Conservation (phyloP, 2,888 invertebrate species). For the Agrilus cyanescens region DNA sequence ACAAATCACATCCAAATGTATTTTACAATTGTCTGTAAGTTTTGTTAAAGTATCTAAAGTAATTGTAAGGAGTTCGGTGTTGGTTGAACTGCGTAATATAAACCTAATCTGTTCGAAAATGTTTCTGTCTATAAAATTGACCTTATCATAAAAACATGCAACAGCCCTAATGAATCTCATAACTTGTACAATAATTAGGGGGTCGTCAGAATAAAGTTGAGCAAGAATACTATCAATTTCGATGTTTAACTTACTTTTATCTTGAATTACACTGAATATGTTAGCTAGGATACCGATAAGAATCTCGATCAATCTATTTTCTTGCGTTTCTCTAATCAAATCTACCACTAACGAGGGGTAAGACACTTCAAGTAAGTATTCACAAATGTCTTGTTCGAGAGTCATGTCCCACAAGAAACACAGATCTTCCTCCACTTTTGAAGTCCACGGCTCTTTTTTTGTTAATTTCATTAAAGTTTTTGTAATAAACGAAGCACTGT, state of each 20-base stretch:
- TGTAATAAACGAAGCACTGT: constrained; percentile 64
- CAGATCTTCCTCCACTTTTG: constrained; percentile 58
- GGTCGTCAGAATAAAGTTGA: constrained; percentile 51
- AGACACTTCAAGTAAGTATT: constrained; percentile 54
- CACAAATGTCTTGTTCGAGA: constrained; percentile 61
- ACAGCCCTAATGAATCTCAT: constrained; percentile 52
- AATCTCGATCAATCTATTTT: constrained; percentile 63
- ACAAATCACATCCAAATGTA: constrained; percentile 16
- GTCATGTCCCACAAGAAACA: constrained; percentile 82
- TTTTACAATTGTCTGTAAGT: constrained; percentile 20
- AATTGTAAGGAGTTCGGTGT: constrained; percentile 44
- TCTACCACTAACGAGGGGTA: constrained; percentile 53
- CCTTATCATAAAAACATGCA: constrained; percentile 9
- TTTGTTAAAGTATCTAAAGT: constrained; percentile 44
- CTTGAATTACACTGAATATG: constrained; percentile 54
- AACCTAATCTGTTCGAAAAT: constrained; percentile 48
- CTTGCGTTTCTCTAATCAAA: constrained; percentile 46
- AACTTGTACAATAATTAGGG: constrained; percentile 60
- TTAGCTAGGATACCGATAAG: constrained; percentile 75
- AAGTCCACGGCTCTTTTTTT: constrained; percentile 44
- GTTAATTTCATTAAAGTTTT: constrained; percentile 53
- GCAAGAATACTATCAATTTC: constrained; percentile 44
- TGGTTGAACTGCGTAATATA: constrained; percentile 63
- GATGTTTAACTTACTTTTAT: constrained; percentile 43
- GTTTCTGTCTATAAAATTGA: constrained; percentile 32